Conservation (phyloP, 1,140 invertebrate species). For the Ips typographus region DNA sequence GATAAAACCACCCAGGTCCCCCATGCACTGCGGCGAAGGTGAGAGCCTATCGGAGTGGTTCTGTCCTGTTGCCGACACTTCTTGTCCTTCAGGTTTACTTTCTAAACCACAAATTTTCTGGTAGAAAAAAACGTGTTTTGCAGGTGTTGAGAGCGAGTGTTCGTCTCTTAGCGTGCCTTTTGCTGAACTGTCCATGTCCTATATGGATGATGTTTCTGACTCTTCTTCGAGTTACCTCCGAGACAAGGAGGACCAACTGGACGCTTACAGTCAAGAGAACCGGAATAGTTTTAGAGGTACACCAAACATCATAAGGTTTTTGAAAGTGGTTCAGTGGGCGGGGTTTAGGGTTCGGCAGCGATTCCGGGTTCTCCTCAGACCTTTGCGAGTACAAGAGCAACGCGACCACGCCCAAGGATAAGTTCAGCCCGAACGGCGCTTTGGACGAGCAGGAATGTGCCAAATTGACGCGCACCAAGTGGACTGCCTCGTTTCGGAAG, state of each 20-base stretch:
- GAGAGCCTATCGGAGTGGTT: constrained; percentile 52
- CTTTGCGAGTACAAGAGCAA: constrained; percentile 50
- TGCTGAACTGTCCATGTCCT: constrained; percentile 49
- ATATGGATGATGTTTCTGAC: constrained; percentile 51
- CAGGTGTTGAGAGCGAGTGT: constrained; percentile 44
- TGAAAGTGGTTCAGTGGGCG: too few species aligned
- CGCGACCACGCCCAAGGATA: constrained; percentile 46
- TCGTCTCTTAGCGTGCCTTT: constrained; percentile 50
- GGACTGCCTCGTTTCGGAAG: constrained; percentile 51
- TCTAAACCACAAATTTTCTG: too few species aligned
- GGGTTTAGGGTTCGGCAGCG: constrained; percentile 48
- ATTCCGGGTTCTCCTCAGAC: constrained; percentile 52
- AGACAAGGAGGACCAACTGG: constrained; percentile 34
- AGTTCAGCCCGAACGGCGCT: constrained; percentile 46
- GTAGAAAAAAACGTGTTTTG: not conserved
- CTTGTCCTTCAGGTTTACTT: constrained; percentile 10
- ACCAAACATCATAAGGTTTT: too few species aligned
- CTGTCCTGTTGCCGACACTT: constrained; percentile 41
- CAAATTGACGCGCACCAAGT: constrained; percentile 50
- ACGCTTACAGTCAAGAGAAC: constrained; percentile 30
- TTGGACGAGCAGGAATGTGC: constrained; percentile 50
- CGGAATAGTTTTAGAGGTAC: constrained; percentile 39
- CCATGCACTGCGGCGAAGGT: constrained; percentile 47
- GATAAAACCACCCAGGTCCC: constrained; percentile 55
- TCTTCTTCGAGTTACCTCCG: constrained; percentile 38